Conservation (phyloP, 1,140 invertebrate genomes). For the Macrocentrus cingulum region DNA sequence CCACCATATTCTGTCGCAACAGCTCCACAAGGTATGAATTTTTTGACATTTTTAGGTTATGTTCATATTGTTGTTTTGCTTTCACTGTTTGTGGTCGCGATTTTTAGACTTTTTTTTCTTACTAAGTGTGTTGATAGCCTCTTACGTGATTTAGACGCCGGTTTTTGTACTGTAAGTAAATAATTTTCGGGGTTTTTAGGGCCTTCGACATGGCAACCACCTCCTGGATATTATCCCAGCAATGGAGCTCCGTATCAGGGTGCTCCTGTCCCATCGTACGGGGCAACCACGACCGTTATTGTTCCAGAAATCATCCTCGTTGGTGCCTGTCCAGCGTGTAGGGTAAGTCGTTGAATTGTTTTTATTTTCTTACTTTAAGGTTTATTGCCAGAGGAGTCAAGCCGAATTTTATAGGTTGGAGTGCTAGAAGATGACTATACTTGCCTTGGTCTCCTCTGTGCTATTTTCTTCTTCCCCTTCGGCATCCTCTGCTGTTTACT, state of each 20-base stretch:
- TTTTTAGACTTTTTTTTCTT: not conserved
- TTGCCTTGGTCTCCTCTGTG: conserved; percentile 78
- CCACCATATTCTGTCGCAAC: conserved; percentile 35
- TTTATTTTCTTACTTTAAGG: conserved; percentile 1
- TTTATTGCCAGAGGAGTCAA: not conserved
- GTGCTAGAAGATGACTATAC: conserved; percentile 83
- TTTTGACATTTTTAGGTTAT: conserved; percentile 18
- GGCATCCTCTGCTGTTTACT: conserved; percentile 81
- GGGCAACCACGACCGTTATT: conserved; percentile 48
- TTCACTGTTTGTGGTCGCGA: no score
- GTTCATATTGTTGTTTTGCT: not conserved
- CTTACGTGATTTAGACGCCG: no score
- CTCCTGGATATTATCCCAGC: conserved; percentile 54
- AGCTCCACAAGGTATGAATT: conserved; percentile 31
- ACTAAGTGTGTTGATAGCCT: not conserved
- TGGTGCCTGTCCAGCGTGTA: conserved; percentile 80
- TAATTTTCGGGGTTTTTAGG: conserved; percentile 29
- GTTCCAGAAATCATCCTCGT: conserved; percentile 70
- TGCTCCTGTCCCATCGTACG: conserved; percentile 56
- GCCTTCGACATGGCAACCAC: conserved; percentile 42
- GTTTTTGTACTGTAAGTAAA: no score
- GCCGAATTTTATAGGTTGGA: conserved; percentile 63
- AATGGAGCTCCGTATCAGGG: conserved; percentile 29
- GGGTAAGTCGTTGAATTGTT: conserved; percentile 58
- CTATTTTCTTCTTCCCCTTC: conserved; percentile 82